Conservation (phyloP, 1,140 invertebrate genomes). For the Drosophila yakuba region DNA sequence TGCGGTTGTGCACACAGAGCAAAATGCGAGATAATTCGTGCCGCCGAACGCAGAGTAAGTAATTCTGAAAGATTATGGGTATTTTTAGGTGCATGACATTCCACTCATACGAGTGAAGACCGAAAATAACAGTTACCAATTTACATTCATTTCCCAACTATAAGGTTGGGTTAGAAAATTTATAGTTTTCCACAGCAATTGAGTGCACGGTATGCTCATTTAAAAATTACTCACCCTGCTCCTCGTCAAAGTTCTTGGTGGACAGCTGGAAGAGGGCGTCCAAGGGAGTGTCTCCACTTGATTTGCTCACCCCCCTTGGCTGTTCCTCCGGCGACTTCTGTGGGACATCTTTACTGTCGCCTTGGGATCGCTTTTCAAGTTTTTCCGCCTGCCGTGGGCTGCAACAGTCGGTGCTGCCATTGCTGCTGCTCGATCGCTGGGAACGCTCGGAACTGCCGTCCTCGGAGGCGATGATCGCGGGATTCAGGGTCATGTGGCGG, state of each 20-base stretch:
- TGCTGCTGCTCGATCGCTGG: constrained; percentile 85
- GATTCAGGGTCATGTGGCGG: constrained; percentile 80
- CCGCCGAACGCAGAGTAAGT: not conserved
- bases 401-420: constrained; percentile 88
- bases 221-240: constrained; percentile 86
- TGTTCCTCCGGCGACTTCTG: constrained; percentile 16
- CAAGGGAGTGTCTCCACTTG: constrained; percentile 91
- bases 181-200: too few relatives aligned
- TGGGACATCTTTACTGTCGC: not conserved
- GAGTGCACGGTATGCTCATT: not conserved
- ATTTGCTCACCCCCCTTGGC: constrained; percentile 59
- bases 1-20: constrained; percentile 39
- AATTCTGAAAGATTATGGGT: not conserved
- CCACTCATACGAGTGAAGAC: too few relatives aligned
- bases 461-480: constrained; percentile 78
- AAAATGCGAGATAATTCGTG: not conserved
- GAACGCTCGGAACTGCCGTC: constrained; percentile 86
- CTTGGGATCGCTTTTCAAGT: not conserved
- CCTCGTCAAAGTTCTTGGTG: constrained; percentile 96
- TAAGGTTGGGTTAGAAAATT: too few relatives aligned
- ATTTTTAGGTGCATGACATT: too few relatives aligned
- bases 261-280: constrained; percentile 99
- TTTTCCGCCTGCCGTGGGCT: constrained; percentile 85
- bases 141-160: too few relatives aligned
- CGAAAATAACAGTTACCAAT: too few relatives aligned